These are phyloP conservation scores for Ectemnius cavifrons DNA, from an alignment of 2,888 invertebrate species.

Conservation along the genomic window DNA sequence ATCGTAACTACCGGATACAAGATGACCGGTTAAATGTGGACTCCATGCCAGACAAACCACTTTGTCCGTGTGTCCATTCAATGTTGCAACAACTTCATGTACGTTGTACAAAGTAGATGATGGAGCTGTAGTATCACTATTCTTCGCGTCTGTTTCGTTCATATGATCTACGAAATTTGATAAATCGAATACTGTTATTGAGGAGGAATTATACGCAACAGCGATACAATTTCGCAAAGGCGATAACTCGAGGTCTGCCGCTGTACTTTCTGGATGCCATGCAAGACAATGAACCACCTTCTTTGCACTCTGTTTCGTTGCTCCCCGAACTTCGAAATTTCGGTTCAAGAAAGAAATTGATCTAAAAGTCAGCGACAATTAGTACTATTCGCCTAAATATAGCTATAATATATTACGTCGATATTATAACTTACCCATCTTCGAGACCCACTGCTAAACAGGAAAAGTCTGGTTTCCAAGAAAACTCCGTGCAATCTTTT, in stretches of 20 bases:
- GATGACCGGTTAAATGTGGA: conserved; percentile 82
- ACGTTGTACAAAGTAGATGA: conserved; percentile 34
- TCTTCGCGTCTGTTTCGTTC: conserved; percentile 9
- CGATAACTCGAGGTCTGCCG: conserved; percentile 80
- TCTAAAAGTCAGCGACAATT: conserved; percentile 56
- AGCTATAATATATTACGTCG: background rate
- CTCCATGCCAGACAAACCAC: conserved; percentile 84
- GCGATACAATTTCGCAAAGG: conserved; percentile 83
- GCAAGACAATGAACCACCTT: conserved; percentile 81
- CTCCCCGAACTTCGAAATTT: conserved; percentile 54
- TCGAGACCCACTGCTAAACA: conserved; percentile 83
- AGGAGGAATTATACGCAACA: conserved; percentile 79
- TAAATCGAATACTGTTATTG: conserved; percentile 80
- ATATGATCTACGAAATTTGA: conserved; percentile 46
- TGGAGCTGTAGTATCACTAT: conserved; percentile 18
- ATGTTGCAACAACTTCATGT: conserved; percentile 71
- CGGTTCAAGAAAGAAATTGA: conserved; percentile 65
- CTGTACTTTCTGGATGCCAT: conserved; percentile 87
- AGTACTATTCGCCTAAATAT: background rate
- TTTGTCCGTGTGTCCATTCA: conserved; percentile 80
- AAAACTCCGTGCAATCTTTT: conserved; percentile 79
- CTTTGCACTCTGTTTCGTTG: conserved; percentile 78
- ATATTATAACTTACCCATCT: conserved; percentile 80
- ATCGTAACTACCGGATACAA: conserved; percentile 86
- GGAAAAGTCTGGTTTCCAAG: conserved; percentile 82